Percentiles rank a stretch among this genome's conserved stretches.
phyloP scores from a whole-genome alignment of 37 sponge, comb jelly and placozoan species.

The Agelas oroides region DNA sequence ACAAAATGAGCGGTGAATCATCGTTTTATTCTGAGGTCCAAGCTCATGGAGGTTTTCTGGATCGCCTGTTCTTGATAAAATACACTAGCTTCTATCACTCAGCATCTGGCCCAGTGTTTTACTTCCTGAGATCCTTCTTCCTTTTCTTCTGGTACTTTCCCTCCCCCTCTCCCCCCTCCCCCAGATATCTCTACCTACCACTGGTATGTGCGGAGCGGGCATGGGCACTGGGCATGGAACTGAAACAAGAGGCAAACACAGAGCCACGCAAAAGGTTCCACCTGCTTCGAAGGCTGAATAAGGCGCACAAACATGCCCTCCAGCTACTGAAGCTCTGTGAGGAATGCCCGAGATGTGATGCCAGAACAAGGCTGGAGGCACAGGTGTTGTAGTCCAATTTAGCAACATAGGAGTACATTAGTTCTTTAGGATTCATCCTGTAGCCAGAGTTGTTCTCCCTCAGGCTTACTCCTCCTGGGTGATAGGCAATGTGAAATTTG shows the following conservation, averaged over 20 bases:
- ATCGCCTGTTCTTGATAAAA: too few relatives aligned
- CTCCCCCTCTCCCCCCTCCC: neutral
- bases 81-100: too few relatives aligned
- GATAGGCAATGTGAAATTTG: too few relatives aligned
- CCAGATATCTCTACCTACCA: conserved; percentile 79
- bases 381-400: conserved; percentile 66
- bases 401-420: too few relatives aligned
- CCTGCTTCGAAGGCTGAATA: conserved; percentile 75
- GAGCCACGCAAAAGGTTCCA: conserved; percentile 88
- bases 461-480: too few relatives aligned
- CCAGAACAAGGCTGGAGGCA: conserved; percentile 94
- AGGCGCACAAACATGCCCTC: conserved; percentile 74
- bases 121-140: too few relatives aligned
- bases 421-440: too few relatives aligned
- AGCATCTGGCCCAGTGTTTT: too few relatives aligned
- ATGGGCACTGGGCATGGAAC: conserved; percentile 96
- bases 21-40: too few relatives aligned
- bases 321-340: conserved; percentile 80
- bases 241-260: conserved; percentile 89
- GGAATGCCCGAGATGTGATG: conserved; percentile 76
- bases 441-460: too few relatives aligned
- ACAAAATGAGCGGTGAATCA: too few relatives aligned
- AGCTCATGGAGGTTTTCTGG: too few relatives aligned
- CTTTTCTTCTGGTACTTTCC: neutral
- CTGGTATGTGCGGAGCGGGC: conserved; percentile 95